Evolutionary conservation across 2,797 vertebrate species (phyloP), one percentile per base, ranked within the genome.

Genomic region (Valencia hispanica): DNA sequence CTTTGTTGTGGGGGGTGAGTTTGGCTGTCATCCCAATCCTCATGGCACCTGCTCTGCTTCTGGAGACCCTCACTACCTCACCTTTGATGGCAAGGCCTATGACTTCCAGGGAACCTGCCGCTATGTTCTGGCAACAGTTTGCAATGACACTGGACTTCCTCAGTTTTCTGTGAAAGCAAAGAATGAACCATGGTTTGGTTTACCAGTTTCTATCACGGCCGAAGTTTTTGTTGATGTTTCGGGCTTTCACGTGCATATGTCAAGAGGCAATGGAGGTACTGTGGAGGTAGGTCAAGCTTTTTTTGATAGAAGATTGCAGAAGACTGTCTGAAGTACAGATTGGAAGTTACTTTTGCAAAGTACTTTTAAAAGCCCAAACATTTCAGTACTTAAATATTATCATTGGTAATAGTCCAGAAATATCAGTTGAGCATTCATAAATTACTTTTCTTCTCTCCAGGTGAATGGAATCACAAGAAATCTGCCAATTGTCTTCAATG

Each of bases 31-130:
- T 69, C 72, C 90, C 15, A 82, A 1, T 32, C 91, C 66, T 4
- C 72, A 30, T 18, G 93, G 84, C 68, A 87, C 59, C 14, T 95
- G 93, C 84, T 91, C 77, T 68, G 92, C 91, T 11, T 81, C 91
- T 18, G 95, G 95, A 2, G 95, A 96, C 59, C 93, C 93, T 5
- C 94, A 95, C 85, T 95, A 95, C 47, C 0, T 41, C 27, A 94
- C 93, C 0, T 95, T 94, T 48, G 94, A 95, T 36, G 77, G 84
- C 2, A 79, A 77, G 0, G 59, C 53, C 5, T 95, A 91, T 73
- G 93, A 95, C 73, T 94, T 94, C 68, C 94, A 94, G 73, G 94
- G 94, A 57, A 87, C 90, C 79, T 25, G 78, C 72, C 0, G 68
- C 66, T 8, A 93, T 86, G 5, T 92, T 91, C 70, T 96, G 88